Evolutionary conservation across 2,888 invertebrate genomes (phyloP).

Genomic region (Gymnosoma rotundatum): DNA sequence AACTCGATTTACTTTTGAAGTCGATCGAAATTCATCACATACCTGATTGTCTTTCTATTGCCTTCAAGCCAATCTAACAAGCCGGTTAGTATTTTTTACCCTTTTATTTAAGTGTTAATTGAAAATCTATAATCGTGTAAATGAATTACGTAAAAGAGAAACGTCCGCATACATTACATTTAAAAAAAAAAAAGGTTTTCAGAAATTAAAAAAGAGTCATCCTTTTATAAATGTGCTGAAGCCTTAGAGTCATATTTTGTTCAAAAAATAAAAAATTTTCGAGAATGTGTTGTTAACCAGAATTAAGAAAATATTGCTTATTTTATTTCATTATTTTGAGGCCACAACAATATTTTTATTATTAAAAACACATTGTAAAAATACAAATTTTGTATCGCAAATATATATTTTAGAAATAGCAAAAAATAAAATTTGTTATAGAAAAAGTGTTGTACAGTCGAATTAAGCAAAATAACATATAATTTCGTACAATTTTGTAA

Average conservation of each 20-base stretch:
- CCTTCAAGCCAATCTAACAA: too few relatives aligned
- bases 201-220: too few relatives aligned
- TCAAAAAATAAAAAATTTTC: slow-evolving; percentile 93
- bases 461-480: slow-evolving; percentile 52
- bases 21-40: too few relatives aligned
- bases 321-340: slow-evolving; percentile 40
- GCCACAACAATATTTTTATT: slow-evolving; percentile 33
- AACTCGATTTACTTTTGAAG: too few relatives aligned
- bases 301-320: slow-evolving; percentile 56
- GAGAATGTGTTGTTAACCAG: slow-evolving; percentile 88
- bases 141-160: too few relatives aligned
- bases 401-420: slow-evolving; percentile 36
- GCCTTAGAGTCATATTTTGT: slow-evolving; percentile 97
- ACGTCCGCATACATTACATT: too few relatives aligned
- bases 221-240: slow-evolving; percentile 98
- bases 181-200: too few relatives aligned
- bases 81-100: too few relatives aligned
- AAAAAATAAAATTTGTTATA: slow-evolving; percentile 35
- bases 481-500: slow-evolving; percentile 59
- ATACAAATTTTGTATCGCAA: slow-evolving; percentile 3
- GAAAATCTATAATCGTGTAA: too few relatives aligned
- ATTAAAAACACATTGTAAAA: too few relatives aligned
- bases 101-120: too few relatives aligned
- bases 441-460: slow-evolving; percentile 57
- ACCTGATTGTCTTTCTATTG: too few relatives aligned